Evolutionary conservation across 2,113 vertebrate genomes (phyloP).

Genomic region (Upupa epops): DNA sequence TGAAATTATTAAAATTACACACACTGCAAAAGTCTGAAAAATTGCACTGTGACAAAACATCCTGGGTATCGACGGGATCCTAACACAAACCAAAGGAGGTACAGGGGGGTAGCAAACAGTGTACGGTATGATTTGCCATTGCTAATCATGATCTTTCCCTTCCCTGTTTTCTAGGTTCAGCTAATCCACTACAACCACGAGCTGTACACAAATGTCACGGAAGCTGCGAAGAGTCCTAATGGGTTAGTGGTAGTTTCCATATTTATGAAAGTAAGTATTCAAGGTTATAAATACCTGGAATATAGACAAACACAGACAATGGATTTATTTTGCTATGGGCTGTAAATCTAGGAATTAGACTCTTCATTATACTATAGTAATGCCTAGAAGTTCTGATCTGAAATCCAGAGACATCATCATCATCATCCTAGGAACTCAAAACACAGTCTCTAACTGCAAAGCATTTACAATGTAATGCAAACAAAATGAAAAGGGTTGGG

Average conservation of each 20-base stretch:
- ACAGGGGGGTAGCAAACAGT: not conserved
- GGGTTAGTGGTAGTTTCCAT: constrained; percentile 98
- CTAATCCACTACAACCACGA: constrained; percentile 99
- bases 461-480: not conserved
- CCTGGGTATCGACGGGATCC: not conserved
- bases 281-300: not conserved
- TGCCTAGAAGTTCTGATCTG: not conserved
- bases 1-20: constrained; percentile 34
- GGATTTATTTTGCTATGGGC: not conserved
- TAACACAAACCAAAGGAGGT: not conserved
- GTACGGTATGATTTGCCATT: not conserved
- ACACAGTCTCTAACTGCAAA: not conserved
- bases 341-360: not conserved
- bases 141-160: constrained; percentile 9
- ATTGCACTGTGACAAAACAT: not conserved
- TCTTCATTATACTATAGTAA: not conserved
- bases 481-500: not conserved
- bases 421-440: not conserved
- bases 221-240: constrained; percentile 97
- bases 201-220: constrained; percentile 95
- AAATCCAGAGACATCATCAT: not conserved
- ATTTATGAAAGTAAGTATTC: constrained; percentile 96
- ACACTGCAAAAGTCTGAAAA: constrained; percentile 15
- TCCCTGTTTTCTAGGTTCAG: constrained; percentile 84
- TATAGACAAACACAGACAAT: not conserved